phyloP scores from a whole-genome alignment of 2,113 vertebrate genomes.

The Megaceryle maxima region DNA sequence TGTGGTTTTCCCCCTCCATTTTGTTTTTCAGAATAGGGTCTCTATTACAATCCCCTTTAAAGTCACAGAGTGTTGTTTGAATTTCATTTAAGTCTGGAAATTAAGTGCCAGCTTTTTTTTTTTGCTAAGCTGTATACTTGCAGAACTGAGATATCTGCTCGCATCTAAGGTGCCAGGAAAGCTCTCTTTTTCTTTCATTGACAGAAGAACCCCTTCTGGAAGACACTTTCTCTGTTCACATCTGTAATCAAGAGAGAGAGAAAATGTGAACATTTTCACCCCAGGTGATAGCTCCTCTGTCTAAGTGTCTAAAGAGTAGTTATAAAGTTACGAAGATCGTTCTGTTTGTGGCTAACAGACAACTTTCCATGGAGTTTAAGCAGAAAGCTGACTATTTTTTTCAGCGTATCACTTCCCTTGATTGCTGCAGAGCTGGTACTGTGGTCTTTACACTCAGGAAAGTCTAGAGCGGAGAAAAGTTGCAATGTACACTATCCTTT shows the following conservation, averaged over 20 bases:
- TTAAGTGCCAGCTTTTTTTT: not conserved
- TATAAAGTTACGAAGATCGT: not conserved
- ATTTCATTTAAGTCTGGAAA: not conserved
- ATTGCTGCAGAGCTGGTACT: not conserved
- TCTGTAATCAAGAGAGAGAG: not conserved
- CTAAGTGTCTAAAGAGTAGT: not conserved
- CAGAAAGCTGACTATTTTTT: not conserved
- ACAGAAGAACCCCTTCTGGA: not conserved
- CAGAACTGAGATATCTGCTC: not conserved
- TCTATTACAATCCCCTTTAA: not conserved
- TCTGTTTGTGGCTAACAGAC: not conserved
- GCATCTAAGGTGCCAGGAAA: not conserved
- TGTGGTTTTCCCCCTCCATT: accelerated
- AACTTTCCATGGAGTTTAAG: not conserved
- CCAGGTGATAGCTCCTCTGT: not conserved
- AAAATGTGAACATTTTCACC: not conserved
- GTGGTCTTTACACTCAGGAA: not conserved
- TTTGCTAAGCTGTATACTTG: not conserved
- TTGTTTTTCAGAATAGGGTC: not conserved
- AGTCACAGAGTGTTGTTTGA: not conserved
- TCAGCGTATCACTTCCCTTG: not conserved
- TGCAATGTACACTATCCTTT: not conserved
- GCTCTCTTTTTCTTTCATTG: not conserved
- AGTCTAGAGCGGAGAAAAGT: not conserved
- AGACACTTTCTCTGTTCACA: not conserved